Evolutionary conservation across 2,113 vertebrate species (phyloP).

Genomic region (Labeo catla): DNA sequence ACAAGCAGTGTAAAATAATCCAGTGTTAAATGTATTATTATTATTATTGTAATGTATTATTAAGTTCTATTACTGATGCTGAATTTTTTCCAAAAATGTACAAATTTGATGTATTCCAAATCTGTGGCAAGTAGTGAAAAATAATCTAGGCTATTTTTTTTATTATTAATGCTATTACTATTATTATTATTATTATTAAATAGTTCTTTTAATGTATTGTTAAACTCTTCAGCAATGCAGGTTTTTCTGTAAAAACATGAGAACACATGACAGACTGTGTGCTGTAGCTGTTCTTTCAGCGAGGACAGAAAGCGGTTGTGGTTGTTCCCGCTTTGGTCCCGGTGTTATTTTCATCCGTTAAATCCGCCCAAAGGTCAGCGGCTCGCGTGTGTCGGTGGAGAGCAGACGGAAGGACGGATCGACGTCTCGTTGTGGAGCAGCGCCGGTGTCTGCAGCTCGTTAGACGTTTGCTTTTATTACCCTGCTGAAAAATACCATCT

Average conservation of each 20-base stretch:
- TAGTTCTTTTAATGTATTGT: background rate
- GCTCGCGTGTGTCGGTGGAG: background rate
- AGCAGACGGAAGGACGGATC: background rate
- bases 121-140: too few species aligned
- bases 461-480: background rate
- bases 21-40: too few species aligned
- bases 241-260: background rate
- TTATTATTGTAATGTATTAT: too few species aligned
- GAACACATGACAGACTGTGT: background rate
- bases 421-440: background rate
- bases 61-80: background rate
- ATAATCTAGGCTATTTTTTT: too few species aligned
- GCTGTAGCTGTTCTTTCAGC: background rate
- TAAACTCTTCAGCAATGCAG: background rate
- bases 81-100: background rate
- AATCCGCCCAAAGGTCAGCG: background rate
- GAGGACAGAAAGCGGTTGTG: background rate
- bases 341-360: background rate
- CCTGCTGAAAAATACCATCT: slow-evolving; percentile 11
- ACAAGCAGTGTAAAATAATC: too few species aligned
- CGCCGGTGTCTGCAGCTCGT: background rate
- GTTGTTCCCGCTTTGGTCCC: background rate
- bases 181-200: too few species aligned
- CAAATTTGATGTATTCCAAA: too few species aligned
- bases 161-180: too few species aligned